These are phyloP conservation scores for Rotaria socialis DNA, from an alignment of 2,888 invertebrate genomes.

Conservation along the genomic window DNA sequence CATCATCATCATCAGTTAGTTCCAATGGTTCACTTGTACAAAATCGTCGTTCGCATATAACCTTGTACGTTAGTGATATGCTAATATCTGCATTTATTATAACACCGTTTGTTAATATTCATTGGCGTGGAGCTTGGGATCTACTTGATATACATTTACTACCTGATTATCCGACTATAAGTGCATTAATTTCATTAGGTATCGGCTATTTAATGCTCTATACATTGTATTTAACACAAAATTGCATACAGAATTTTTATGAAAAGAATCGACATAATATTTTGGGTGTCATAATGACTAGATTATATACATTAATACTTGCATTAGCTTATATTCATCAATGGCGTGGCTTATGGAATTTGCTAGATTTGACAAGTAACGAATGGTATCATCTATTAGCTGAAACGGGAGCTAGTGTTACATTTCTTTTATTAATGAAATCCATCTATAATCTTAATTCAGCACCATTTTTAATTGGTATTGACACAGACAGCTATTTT, in stretches of 20 bases:
- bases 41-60: background rate
- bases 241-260: conserved; percentile 4
- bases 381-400: conserved; percentile 11
- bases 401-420: background rate
- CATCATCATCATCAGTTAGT: background rate
- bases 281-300: background rate
- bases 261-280: conserved; percentile 31
- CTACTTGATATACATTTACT: conserved; percentile 32
- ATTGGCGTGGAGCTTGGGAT: conserved; percentile 36
- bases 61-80: conserved; percentile 23
- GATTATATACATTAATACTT: conserved; percentile 22
- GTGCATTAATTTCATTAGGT: background rate
- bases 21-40: background rate
- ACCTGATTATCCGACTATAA: background rate
- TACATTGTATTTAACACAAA: background rate
- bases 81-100: conserved; percentile 29
- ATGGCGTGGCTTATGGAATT: conserved; percentile 14
- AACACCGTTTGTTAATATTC: conserved; percentile 34
- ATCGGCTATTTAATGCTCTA: background rate
- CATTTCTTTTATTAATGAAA: conserved; percentile 26
- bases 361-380: conserved; percentile 23
- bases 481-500: conserved; percentile 28
- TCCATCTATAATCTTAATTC: conserved; percentile 29
- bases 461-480: conserved; percentile 23
- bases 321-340: conserved; percentile 28